phyloP scores from a whole-genome alignment of 2,888 invertebrate genomes.

The Standfussiana lucernea region DNA sequence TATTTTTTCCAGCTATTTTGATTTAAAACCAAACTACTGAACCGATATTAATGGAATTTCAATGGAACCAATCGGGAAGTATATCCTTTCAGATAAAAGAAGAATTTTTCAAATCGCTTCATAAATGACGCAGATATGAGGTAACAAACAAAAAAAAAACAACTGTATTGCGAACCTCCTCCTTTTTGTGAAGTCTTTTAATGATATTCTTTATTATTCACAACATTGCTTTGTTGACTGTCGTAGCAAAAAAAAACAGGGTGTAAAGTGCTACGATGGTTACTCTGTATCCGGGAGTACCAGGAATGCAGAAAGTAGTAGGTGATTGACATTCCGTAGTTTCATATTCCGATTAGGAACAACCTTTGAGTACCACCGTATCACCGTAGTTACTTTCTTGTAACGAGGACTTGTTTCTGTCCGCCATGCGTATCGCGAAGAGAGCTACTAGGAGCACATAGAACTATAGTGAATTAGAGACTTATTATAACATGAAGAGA shows the following conservation, averaged over 20 bases:
- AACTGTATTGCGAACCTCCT: too few relatives aligned
- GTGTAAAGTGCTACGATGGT: background rate
- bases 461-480: background rate
- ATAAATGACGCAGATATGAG: too few relatives aligned
- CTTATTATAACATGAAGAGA: background rate
- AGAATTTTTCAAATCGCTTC: too few relatives aligned
- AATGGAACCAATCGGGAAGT: too few relatives aligned
- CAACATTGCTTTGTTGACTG: constrained; percentile 34
- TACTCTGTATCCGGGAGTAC: constrained; percentile 35
- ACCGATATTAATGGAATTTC: too few relatives aligned
- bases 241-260: constrained; percentile 34
- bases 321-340: background rate
- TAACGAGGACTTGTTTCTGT: background rate
- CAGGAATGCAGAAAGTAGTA: constrained; percentile 31
- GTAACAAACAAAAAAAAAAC: too few relatives aligned
- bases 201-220: constrained; percentile 16
- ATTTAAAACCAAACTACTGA: too few relatives aligned
- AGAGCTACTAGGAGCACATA: constrained; percentile 33
- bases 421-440: background rate
- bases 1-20: too few relatives aligned
- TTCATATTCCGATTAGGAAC: background rate
- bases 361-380: background rate
- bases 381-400: background rate
- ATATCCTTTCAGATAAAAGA: too few relatives aligned
- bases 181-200: too few relatives aligned